Conservation (phyloP, 2,888 invertebrate species). For the Cephus pulcher region DNA sequence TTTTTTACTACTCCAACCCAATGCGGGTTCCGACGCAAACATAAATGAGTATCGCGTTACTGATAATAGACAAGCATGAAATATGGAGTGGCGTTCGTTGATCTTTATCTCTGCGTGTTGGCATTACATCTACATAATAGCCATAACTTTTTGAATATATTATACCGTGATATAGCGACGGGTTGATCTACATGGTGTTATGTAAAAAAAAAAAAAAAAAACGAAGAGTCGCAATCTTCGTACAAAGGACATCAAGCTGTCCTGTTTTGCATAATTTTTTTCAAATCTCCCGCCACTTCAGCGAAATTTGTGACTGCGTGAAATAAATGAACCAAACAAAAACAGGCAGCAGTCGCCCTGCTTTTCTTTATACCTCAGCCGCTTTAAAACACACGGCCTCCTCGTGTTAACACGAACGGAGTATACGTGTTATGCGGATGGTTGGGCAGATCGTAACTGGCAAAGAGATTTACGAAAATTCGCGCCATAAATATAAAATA, state of each 20-base stretch:
- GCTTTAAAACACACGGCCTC: background rate
- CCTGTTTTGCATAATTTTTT: background rate
- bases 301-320: background rate
- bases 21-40: too few species aligned
- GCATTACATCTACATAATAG: constrained; percentile 2
- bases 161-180: background rate
- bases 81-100: background rate
- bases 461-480: background rate
- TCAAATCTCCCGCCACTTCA: background rate
- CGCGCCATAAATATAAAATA: background rate
- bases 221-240: background rate
- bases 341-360: background rate
- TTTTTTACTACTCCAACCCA: too few species aligned
- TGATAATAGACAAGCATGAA: background rate
- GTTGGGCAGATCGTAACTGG: background rate
- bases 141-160: background rate
- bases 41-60: background rate
- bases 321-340: background rate
- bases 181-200: background rate
- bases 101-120: background rate
- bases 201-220: background rate
- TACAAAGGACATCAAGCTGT: background rate
- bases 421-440: background rate
- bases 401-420: background rate
- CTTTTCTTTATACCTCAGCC: background rate